phyloP scores from a whole-genome alignment of 2,888 invertebrate species.

The Tenthredo livida region DNA sequence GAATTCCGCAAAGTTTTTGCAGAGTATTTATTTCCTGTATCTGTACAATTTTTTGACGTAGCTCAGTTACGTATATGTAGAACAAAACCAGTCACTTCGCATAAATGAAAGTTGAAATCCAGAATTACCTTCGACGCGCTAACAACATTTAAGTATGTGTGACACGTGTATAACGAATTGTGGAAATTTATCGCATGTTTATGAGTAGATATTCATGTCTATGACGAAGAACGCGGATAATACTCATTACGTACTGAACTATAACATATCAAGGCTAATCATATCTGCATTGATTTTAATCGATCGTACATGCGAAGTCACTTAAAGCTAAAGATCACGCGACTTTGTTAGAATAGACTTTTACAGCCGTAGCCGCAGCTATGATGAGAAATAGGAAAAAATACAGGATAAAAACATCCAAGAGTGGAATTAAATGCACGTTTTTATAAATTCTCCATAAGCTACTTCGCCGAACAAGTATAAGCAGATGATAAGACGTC shows the following conservation, averaged over 20 bases:
- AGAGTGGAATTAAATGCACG: background rate
- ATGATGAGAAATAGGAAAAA: background rate
- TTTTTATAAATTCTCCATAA: background rate
- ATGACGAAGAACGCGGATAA: background rate
- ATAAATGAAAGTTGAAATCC: slow-evolving; percentile 21
- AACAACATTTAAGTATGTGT: background rate
- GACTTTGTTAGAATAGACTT: background rate
- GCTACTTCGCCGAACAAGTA: slow-evolving; percentile 31
- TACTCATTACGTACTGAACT: background rate
- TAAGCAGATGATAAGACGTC: slow-evolving; percentile 19
- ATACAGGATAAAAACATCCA: background rate
- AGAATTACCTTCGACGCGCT: background rate
- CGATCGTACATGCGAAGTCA: slow-evolving; percentile 4
- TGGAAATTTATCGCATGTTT: slow-evolving; percentile 11
- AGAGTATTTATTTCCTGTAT: slow-evolving; percentile 12
- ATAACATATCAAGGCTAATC: slow-evolving; percentile 4
- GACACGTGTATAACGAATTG: background rate
- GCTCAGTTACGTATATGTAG: too few relatives aligned
- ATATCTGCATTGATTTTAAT: slow-evolving; percentile 20
- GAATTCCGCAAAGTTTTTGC: background rate
- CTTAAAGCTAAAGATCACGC: background rate
- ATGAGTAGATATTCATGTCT: background rate
- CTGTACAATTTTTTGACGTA: background rate
- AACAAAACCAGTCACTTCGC: slow-evolving; percentile 8
- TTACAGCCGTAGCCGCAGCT: background rate